Percentiles rank a stretch among this genome's conserved stretches.
phyloP scores from a whole-genome alignment of 2,888 invertebrate species.

The Eristalis tenax region DNA sequence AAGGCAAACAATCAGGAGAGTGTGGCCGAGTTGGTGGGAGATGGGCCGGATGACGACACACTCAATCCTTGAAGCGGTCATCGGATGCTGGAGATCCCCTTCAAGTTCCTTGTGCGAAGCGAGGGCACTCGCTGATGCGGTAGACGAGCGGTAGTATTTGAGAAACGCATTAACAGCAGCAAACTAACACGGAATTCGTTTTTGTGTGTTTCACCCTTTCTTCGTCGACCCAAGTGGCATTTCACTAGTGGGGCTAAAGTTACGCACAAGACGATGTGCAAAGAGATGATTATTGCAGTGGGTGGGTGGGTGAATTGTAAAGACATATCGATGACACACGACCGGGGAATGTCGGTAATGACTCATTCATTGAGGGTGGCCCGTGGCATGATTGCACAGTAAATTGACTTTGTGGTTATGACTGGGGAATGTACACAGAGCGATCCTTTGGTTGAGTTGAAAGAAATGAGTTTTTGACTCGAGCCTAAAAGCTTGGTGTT shows the following conservation, averaged over 20 bases:
- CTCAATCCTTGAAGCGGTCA: slow-evolving; percentile 29
- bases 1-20: slow-evolving; percentile 12
- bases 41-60: not conserved
- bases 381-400: not conserved
- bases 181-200: slow-evolving; percentile 65
- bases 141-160: slow-evolving; percentile 35
- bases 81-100: not conserved
- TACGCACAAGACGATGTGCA: not conserved
- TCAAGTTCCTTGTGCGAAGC: not conserved
- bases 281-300: not conserved
- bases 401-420: not conserved
- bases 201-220: slow-evolving; percentile 62
- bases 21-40: not conserved
- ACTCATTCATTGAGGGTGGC: not conserved
- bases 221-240: not conserved
- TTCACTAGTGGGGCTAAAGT: not conserved
- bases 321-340: not conserved
- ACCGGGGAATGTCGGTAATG: not conserved
- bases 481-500: too few species aligned
- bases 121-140: not conserved
- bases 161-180: slow-evolving; percentile 66
- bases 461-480: too few species aligned
- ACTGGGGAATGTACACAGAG: not conserved
- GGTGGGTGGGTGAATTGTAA: not conserved
- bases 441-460: too few species aligned